These are phyloP conservation scores for Cygnus buccinator DNA, from an alignment of 2,113 vertebrate species.

Conservation along the genomic window DNA sequence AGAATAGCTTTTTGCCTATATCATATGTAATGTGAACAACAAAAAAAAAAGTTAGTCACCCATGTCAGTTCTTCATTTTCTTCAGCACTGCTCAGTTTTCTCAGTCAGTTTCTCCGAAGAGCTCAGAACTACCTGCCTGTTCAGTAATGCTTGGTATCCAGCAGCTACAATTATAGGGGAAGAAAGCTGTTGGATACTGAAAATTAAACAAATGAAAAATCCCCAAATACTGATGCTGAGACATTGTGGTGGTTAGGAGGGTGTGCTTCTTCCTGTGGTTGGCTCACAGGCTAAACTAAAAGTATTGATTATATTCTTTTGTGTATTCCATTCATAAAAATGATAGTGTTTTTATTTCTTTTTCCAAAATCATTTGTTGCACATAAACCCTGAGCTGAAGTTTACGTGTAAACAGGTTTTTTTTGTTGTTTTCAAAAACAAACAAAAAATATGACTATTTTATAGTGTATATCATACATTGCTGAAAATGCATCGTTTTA, in stretches of 20 bases:
- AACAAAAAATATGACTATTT: neutral
- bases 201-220: accelerated
- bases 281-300: neutral
- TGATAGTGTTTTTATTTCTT: neutral
- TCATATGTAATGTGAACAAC: neutral
- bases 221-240: neutral
- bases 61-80: neutral
- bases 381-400: neutral
- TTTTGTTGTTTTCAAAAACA: neutral
- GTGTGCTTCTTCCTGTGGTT: neutral
- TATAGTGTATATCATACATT: no score
- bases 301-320: neutral
- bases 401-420: neutral
- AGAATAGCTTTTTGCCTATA: neutral
- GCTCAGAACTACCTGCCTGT: neutral
- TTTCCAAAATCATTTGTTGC: neutral
- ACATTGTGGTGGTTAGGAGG: accelerated
- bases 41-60: neutral
- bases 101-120: neutral
- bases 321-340: neutral
- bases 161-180: neutral
- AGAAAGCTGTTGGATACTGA: neutral
- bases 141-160: neutral
- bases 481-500: neutral
- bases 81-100: neutral